Evolutionary conservation across 2,797 vertebrate genomes (phyloP), one percentile per base, ranked within the genome.

Genomic region (Prunella strophiata): DNA sequence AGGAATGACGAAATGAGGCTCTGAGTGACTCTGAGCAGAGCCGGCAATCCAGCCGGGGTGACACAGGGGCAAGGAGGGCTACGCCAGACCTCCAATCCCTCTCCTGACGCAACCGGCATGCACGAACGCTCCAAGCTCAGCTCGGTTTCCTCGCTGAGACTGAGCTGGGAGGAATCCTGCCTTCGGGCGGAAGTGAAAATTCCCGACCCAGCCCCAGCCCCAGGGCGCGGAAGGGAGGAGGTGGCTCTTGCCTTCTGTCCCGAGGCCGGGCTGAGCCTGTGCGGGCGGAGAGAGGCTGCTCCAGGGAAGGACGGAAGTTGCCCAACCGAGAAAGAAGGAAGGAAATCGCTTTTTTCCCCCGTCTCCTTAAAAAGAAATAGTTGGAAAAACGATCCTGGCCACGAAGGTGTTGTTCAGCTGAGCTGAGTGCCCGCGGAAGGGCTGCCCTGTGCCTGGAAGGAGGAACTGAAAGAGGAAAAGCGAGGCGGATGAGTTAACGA

Each of bases 291-390:
- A 16, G 50, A 62, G 11, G 76, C 45, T 11, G 52, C 48, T 61
- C 52, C 80, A n/a, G 63, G 42, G 10, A 20, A 47, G 29, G 58
- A 80, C 93, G 94, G 96, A 96, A 96, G 89, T 94, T n/a, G 6
- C 36, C 36, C 38, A 16, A 1, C 4, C 0, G 29, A 52, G 67
- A 18, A 10, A 55, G 59, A 57, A 94, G 91, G 96, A 96, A 93
- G 94, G 93, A 95, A 74, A 79, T 48, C 0, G 16, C 74, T 75
- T 82, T 92, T 45, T n/a, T n/a, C n/a, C n/a, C n/a, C n/a, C n/a
- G 14, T 22, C 16, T 62, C 57, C 26, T 71, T 14, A 40, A 27
- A 52, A 84, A 58, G 8, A 40, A 71, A 11, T 16, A 16, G 34
- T 48, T 29, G 29, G 30, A 0, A 61, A 42, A 36, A 36, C 6